phyloP scores from a whole-genome alignment of 2,797 vertebrate species.

The Coregonus suidteri region DNA sequence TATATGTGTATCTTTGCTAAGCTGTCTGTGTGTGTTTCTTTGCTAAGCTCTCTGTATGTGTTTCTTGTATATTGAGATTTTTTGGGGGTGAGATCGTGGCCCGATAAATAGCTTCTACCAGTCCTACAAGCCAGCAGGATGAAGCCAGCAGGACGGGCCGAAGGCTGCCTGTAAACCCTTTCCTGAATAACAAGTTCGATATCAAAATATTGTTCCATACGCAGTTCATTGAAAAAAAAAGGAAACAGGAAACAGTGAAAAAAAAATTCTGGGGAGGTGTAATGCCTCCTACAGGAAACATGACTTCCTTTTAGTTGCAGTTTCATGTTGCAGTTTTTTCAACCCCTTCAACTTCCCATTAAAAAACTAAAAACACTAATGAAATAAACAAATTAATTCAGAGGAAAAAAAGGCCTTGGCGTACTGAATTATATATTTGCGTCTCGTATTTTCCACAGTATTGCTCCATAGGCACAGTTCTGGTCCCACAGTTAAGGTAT shows the following conservation, averaged over 20 bases:
- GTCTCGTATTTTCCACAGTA: slow-evolving; percentile 4
- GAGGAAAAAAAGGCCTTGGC: neutral
- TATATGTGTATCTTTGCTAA: slow-evolving; percentile 54
- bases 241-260: slow-evolving; percentile 35
- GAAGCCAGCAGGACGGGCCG: slow-evolving; percentile 42
- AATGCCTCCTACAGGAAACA: slow-evolving; percentile 34
- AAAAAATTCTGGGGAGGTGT: slow-evolving; percentile 20
- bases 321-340: slow-evolving; percentile 43
- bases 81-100: neutral
- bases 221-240: slow-evolving; percentile 41
- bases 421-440: slow-evolving; percentile 9
- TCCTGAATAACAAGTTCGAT: slow-evolving; percentile 69
- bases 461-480: no score
- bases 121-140: slow-evolving; percentile 43
- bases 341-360: slow-evolving; percentile 24
- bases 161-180: slow-evolving; percentile 62
- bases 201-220: slow-evolving; percentile 64
- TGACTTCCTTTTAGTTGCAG: slow-evolving; percentile 32
- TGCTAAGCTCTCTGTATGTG: slow-evolving; percentile 45
- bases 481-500: neutral
- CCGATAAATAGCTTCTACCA: slow-evolving; percentile 51
- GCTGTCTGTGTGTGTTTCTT: slow-evolving; percentile 50
- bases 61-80: slow-evolving; percentile 64
- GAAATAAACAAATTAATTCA: slow-evolving; percentile 34
- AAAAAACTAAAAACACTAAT: slow-evolving; percentile 27